Percentiles rank a stretch among this genome's conserved stretches.
Evolutionary conservation across 2,888 invertebrate genomes (phyloP).

Genomic region (Melipona beecheii): DNA sequence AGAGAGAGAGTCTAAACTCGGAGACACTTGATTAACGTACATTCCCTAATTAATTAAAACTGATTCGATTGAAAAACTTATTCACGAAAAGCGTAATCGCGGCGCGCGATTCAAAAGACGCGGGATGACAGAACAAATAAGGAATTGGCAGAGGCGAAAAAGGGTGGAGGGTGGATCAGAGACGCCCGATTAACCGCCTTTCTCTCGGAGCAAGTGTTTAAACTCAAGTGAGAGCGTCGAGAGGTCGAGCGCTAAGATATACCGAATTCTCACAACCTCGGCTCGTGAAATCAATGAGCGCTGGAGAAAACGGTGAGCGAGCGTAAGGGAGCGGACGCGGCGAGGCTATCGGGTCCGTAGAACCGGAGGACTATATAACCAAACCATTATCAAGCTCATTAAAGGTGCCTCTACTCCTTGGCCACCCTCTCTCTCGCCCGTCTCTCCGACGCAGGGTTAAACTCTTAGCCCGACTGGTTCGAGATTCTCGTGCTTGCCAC

Average conservation of each 20-base stretch:
- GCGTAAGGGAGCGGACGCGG: constrained; percentile 21
- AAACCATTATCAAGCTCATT: constrained; percentile 79
- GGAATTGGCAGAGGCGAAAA: too few relatives aligned
- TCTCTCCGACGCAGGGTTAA: constrained; percentile 42
- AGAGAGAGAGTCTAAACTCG: too few relatives aligned
- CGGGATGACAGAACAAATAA: too few relatives aligned
- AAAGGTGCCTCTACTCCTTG: constrained; percentile 68
- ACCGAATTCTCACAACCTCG: constrained; percentile 65
- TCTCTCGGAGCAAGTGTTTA: constrained; percentile 58
- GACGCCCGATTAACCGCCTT: too few relatives aligned
- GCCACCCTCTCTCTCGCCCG: constrained; percentile 46
- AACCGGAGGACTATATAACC: constrained; percentile 65
- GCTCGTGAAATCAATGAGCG: constrained; percentile 73
- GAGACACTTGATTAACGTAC: too few relatives aligned
- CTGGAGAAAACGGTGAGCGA: constrained; percentile 56
- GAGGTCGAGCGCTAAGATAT: constrained; percentile 54
- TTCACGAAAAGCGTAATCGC: too few relatives aligned
- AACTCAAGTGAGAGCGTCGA: constrained; percentile 63
- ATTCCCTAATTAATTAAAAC: too few relatives aligned
- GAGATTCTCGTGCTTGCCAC: constrained; percentile 47
- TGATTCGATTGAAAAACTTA: too few relatives aligned
- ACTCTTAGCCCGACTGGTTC: constrained; percentile 59
- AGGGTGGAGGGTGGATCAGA: too few relatives aligned
- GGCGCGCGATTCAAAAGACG: too few relatives aligned
- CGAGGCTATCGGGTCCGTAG: constrained; percentile 56